phyloP scores from a whole-genome alignment of 2,113 vertebrate genomes.

The Mirza zaza region DNA sequence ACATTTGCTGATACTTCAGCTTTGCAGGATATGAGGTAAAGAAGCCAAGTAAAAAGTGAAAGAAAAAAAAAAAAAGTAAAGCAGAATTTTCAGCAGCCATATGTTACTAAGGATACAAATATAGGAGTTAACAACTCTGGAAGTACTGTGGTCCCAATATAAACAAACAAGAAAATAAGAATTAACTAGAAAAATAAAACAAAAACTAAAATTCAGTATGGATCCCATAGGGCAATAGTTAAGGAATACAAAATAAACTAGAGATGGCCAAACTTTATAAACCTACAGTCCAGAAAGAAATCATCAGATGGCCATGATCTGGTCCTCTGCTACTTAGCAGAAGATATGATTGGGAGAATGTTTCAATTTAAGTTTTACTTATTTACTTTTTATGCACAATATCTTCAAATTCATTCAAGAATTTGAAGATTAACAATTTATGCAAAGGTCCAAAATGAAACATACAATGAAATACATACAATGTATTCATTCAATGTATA shows the following conservation, averaged over 20 bases:
- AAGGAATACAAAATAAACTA: background rate
- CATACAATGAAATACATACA: background rate
- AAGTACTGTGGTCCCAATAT: background rate
- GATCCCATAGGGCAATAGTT: background rate
- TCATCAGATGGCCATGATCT: background rate
- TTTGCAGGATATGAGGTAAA: background rate
- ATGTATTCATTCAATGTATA: no score
- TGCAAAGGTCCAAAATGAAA: background rate
- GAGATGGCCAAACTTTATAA: background rate
- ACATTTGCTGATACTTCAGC: background rate
- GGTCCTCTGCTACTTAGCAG: background rate
- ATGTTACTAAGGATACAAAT: background rate
- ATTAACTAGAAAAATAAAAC: background rate
- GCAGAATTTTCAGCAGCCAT: background rate
- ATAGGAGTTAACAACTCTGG: background rate
- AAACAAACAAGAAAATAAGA: background rate
- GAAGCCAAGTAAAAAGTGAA: background rate
- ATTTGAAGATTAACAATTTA: background rate
- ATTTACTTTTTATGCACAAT: background rate
- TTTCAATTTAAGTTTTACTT: background rate
- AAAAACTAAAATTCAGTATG: background rate
- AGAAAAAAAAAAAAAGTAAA: background rate
- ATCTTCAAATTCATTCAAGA: background rate
- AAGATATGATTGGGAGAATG: background rate
- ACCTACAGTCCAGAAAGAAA: background rate